These are phyloP conservation scores for Epsilonema sp. DNA, from an alignment of 2,888 invertebrate genomes.

Conservation along the genomic window DNA sequence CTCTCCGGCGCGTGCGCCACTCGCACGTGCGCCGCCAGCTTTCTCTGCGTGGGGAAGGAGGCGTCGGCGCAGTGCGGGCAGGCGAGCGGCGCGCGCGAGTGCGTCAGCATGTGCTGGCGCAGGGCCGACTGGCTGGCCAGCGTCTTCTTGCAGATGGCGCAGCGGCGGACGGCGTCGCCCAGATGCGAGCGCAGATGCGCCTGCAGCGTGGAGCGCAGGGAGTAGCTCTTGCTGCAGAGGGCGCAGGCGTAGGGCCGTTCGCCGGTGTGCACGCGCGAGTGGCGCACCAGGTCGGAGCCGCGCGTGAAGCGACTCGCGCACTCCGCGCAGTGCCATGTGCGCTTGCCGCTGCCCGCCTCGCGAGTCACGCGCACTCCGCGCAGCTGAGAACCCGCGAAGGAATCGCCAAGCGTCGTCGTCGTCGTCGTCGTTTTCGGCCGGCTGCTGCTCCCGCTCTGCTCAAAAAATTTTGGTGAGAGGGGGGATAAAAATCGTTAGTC, in stretches of 20 bases:
- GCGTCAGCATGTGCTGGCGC: background rate
- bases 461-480: no score
- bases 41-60: background rate
- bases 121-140: background rate
- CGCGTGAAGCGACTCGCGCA: conserved; percentile 50
- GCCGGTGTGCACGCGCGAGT: no score
- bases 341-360: background rate
- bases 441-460: no score
- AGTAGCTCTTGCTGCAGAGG: conserved; percentile 43
- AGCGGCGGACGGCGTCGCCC: background rate
- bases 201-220: conserved; percentile 39
- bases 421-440: no score
- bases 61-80: background rate
- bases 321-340: conserved; percentile 32
- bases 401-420: no score
- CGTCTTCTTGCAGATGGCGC: background rate
- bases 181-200: conserved; percentile 1
- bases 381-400: background rate
- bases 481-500: no score
- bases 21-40: background rate
- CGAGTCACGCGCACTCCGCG: background rate
- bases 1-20: background rate
- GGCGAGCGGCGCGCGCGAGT: background rate
- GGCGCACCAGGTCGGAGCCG: conserved; percentile 49
- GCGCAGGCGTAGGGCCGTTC: conserved; percentile 32